phyloP scores from a whole-genome alignment of 2,888 invertebrate genomes.

The Plusia festucae region DNA sequence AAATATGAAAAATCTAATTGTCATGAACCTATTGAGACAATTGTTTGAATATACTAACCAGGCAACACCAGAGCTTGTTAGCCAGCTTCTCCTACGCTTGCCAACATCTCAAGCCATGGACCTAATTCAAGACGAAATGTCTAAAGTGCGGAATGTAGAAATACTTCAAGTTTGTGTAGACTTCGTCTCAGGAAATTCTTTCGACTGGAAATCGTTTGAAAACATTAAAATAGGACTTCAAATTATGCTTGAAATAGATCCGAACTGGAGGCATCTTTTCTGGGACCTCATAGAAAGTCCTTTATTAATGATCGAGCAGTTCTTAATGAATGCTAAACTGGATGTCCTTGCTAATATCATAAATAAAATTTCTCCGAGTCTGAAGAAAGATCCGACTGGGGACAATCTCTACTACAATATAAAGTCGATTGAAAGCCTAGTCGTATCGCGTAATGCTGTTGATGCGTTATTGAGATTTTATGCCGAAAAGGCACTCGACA shows the following conservation, averaged over 20 bases:
- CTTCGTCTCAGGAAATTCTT: slow-evolving; percentile 88
- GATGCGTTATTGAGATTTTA: slow-evolving; percentile 93
- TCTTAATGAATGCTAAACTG: slow-evolving; percentile 95
- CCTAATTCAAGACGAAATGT: slow-evolving; percentile 91
- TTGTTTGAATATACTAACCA: slow-evolving; percentile 88
- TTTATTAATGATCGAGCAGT: slow-evolving; percentile 94
- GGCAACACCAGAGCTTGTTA: slow-evolving; percentile 80
- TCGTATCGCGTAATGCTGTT: slow-evolving; percentile 90
- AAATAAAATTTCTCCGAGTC: slow-evolving; percentile 86
- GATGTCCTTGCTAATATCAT: slow-evolving; percentile 91
- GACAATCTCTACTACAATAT: slow-evolving; percentile 90
- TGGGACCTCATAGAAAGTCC: slow-evolving; percentile 92
- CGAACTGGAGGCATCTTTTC: slow-evolving; percentile 88
- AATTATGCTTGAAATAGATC: slow-evolving; percentile 90
- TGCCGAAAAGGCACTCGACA: slow-evolving; percentile 94
- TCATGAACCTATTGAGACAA: slow-evolving; percentile 87
- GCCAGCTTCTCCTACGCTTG: slow-evolving; percentile 89
- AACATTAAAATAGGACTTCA: slow-evolving; percentile 92
- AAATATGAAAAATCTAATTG: slow-evolving; percentile 87
- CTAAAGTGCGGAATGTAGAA: slow-evolving; percentile 90
- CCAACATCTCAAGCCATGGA: slow-evolving; percentile 89
- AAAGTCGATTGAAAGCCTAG: slow-evolving; percentile 87
- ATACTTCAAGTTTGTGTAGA: slow-evolving; percentile 91
- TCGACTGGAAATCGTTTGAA: slow-evolving; percentile 86
- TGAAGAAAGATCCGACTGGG: slow-evolving; percentile 79